These are phyloP conservation scores for Drosophila persimilis DNA, from an alignment of 1,140 invertebrate genomes.

Conservation along the genomic window DNA sequence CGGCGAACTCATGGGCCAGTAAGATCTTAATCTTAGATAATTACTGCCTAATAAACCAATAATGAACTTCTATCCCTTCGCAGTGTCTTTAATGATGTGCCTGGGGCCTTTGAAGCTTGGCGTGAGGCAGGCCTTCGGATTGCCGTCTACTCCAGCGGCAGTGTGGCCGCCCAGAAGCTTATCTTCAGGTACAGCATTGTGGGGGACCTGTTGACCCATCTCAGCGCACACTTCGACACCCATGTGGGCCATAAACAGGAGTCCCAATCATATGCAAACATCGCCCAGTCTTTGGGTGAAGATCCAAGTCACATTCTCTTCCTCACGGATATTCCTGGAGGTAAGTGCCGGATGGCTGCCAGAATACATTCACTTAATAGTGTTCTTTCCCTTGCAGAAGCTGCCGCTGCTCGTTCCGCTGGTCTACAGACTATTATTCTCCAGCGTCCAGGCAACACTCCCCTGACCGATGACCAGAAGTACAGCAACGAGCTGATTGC, in stretches of 20 bases:
- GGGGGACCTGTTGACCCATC: constrained; percentile 90
- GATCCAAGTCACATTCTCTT: constrained; percentile 89
- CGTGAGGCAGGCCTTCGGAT: constrained; percentile 86
- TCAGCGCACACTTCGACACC: constrained; percentile 94
- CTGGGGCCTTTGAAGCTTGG: constrained; percentile 89
- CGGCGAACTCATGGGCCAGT: constrained; percentile 93
- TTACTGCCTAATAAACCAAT: constrained; percentile 2
- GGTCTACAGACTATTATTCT: constrained; percentile 89
- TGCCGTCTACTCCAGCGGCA: constrained; percentile 96
- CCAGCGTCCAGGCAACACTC: constrained; percentile 89
- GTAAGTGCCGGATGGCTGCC: constrained; percentile 82
- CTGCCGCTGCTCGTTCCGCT: constrained; percentile 89
- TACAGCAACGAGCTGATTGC: constrained; percentile 21
- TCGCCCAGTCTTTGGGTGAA: constrained; percentile 87
- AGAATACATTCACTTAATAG: not conserved
- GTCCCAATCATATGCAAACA: constrained; percentile 89
- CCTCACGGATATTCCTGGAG: constrained; percentile 92
- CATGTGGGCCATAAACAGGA: constrained; percentile 91
- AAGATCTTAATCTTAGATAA: constrained; percentile 84
- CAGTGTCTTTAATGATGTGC: constrained; percentile 95
- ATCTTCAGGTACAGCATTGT: constrained; percentile 90
- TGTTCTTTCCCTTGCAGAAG: constrained; percentile 85
- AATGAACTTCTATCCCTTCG: constrained; percentile 25
- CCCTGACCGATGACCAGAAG: constrained; percentile 76
- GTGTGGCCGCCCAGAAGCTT: constrained; percentile 94